Conservation (phyloP, 2,797 vertebrate species). For the Acanthopagrus latus region DNA sequence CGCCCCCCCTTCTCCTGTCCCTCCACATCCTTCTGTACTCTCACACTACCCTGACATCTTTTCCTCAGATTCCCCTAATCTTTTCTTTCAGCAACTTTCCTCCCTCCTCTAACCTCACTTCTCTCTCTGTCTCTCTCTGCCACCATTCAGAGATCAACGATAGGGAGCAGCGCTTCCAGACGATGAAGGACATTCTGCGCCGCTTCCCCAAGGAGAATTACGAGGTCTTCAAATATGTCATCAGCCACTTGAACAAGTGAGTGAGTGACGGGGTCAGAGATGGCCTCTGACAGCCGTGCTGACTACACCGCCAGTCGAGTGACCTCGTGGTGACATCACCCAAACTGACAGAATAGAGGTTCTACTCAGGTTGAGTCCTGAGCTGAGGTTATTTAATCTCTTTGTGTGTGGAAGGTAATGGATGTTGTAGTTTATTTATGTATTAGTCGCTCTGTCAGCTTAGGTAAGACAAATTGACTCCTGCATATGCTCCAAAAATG, state of each 20-base stretch:
- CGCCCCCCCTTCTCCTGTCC: not conserved
- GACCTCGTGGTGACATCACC: conserved; percentile 56
- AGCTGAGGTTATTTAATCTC: not conserved
- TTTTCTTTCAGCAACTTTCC: conserved; percentile 33
- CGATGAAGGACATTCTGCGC: conserved; percentile 92
- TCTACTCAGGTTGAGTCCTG: conserved; percentile 39
- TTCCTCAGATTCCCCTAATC: conserved; percentile 40
- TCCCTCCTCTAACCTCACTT: conserved; percentile 47
- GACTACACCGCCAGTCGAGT: conserved; percentile 44
- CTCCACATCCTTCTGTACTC: conserved; percentile 36
- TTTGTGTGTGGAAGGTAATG: not conserved
- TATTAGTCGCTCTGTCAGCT: not conserved
- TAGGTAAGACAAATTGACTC: not conserved
- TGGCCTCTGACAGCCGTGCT: conserved; percentile 41
- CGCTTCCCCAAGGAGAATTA: conserved; percentile 95
- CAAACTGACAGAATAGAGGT: conserved; percentile 17
- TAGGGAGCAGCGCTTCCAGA: conserved; percentile 92
- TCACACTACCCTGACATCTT: conserved; percentile 41
- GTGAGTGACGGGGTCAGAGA: conserved; percentile 65
- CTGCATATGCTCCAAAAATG: not conserved
- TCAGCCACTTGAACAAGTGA: conserved; percentile 93
- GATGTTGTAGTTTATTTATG: conserved; percentile 5
- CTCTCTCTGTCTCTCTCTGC: conserved; percentile 36
- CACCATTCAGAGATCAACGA: conserved; percentile 91
- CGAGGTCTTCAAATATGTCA: conserved; percentile 96